Evolutionary conservation across 2,797 vertebrate species (phyloP).

Genomic region (Leptodactylus fallax): DNA sequence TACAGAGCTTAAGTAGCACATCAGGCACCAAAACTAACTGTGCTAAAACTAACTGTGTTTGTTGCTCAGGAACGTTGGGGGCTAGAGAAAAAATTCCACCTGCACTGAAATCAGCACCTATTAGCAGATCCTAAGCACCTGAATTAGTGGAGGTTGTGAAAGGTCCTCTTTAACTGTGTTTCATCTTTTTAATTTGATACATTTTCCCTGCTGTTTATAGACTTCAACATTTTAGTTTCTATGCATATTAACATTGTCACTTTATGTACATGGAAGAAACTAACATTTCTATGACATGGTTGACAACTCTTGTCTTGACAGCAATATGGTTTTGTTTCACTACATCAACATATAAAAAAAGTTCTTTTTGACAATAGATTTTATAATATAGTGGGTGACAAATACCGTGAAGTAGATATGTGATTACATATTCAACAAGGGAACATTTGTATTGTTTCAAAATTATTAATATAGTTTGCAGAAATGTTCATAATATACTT

Average conservation of each 20-base stretch:
- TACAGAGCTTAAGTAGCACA: no score
- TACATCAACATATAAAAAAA: background rate
- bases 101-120: no score
- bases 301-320: background rate
- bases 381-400: background rate
- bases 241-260: background rate
- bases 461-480: background rate
- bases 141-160: no score
- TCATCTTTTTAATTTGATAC: no score
- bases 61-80: no score
- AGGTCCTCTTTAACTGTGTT: no score
- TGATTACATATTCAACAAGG: background rate
- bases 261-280: background rate
- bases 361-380: background rate
- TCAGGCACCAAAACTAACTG: no score
- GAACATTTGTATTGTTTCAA: background rate
- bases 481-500: background rate
- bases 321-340: background rate
- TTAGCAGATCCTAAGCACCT: no score
- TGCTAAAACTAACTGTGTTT: no score
- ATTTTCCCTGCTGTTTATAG: background rate
- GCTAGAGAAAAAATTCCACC: no score
- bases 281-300: background rate
- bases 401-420: background rate
- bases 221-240: background rate